A percentile compares a stretch with the other conserved stretches of the same genome.
phyloP scores from a whole-genome alignment of 2,797 vertebrate species.

The Sebastes trivittatus region DNA sequence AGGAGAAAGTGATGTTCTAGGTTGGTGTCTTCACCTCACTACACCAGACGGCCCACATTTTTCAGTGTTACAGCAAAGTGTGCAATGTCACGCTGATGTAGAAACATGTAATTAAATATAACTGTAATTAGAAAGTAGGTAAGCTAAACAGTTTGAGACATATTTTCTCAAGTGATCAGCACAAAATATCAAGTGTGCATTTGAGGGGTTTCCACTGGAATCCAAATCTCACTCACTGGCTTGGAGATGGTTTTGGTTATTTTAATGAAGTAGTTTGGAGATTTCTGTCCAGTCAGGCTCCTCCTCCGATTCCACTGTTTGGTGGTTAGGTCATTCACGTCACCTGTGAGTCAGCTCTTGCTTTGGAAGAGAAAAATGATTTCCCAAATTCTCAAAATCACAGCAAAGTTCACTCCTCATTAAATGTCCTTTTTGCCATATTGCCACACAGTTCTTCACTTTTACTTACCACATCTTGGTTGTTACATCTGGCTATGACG shows the following conservation, averaged over 20 bases:
- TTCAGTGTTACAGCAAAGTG: neutral
- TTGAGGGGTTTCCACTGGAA: neutral
- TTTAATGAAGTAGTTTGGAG: constrained; percentile 18
- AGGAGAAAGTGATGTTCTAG: neutral
- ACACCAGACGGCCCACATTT: neutral
- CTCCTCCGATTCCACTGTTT: constrained; percentile 13
- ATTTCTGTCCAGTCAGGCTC: neutral
- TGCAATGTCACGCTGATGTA: neutral
- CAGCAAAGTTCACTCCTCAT: neutral
- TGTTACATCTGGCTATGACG: neutral
- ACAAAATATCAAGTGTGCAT: neutral
- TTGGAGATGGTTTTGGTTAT: constrained; percentile 1
- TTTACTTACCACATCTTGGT: neutral
- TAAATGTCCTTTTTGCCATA: neutral
- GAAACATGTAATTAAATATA: neutral
- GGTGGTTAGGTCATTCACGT: neutral
- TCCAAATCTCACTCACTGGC: neutral
- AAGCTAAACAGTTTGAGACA: neutral
- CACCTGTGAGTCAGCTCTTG: constrained; percentile 8
- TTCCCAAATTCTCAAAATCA: neutral
- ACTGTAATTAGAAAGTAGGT: neutral
- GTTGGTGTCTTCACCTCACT: neutral
- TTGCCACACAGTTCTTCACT: neutral
- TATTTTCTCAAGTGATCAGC: neutral
- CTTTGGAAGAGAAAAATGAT: neutral